Evolutionary conservation across 2,113 vertebrate species (phyloP).

Genomic region (Buteo buteo): DNA sequence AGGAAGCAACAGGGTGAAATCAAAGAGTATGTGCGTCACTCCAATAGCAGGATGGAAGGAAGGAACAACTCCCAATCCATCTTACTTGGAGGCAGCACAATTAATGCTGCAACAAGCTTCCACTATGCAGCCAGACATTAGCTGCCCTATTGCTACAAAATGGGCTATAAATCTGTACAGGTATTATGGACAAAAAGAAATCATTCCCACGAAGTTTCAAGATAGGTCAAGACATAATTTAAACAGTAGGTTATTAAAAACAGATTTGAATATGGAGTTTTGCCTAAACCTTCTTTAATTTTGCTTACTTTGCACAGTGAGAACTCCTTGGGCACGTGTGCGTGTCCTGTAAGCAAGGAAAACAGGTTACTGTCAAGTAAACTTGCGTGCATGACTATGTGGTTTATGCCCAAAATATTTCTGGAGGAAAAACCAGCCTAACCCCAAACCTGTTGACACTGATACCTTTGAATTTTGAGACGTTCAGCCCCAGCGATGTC

Average conservation of each 20-base stretch:
- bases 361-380: neutral
- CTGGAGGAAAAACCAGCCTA: neutral
- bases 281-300: neutral
- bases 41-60: neutral
- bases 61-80: neutral
- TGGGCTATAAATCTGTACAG: neutral
- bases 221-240: neutral
- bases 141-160: neutral
- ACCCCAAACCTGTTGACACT: neutral
- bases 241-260: neutral
- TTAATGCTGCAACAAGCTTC: neutral
- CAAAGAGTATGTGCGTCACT: accelerated
- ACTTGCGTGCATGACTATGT: neutral
- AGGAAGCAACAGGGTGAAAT: neutral
- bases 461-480: neutral
- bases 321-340: neutral
- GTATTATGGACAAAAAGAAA: neutral
- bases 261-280: neutral
- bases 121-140: neutral
- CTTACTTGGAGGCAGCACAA: neutral
- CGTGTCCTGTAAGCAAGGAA: neutral
- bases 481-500: accelerated
- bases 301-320: neutral
- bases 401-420: neutral
- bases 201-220: neutral